Base-by-base conservation (phyloP, 2,113 vertebrate genomes). In the Polypterus senegalus region DNA sequence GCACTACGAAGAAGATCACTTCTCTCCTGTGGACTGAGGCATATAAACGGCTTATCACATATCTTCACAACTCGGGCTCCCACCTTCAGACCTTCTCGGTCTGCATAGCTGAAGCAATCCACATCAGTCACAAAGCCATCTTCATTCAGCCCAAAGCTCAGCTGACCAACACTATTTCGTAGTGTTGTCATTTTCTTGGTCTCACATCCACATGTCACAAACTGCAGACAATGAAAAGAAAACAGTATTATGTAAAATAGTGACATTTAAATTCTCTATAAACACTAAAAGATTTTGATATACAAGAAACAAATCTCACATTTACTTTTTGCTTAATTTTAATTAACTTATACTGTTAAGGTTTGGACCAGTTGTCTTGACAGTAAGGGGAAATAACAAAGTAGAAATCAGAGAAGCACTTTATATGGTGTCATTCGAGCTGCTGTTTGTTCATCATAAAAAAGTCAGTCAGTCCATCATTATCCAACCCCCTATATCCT, bases 121-220 rank as follows among this genome's bases (percentile, higher is more conserved):
- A 95, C 83, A 6, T 92, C 88, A 0, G 86, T 91, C 71, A 93
- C 79, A 2, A 95, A 92, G 63, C 91, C 91, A 57, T 90, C 89
- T 10, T 84, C 77, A 45, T 89, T 92, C 82, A 88, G 88, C 64
- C 87, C 80, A 67, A 95, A 92, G 52, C 90, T 91, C 0, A 91
- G 88, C 67, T 92, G 90, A 6, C 90, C 90, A 9, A 91, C 89
- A 6, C 83, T 86, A 1, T 94, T 90, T 3, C 91, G 81, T 62
- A 91, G 76, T 2, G 90, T 84, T 0, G 86, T 89, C 59, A 95
- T 78, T 73, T 94, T 90, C 1, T 86, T 81, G 0, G 90, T 91
- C 80, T 92, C 90, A 1, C 92, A 94, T 44, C 91, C 92, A 0
- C 91, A 75, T 0, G 91, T 93, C 54, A 95, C 88, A 75, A 93